phyloP scores from a whole-genome alignment of 2,888 invertebrate genomes.

The Podabrus alpinus region DNA sequence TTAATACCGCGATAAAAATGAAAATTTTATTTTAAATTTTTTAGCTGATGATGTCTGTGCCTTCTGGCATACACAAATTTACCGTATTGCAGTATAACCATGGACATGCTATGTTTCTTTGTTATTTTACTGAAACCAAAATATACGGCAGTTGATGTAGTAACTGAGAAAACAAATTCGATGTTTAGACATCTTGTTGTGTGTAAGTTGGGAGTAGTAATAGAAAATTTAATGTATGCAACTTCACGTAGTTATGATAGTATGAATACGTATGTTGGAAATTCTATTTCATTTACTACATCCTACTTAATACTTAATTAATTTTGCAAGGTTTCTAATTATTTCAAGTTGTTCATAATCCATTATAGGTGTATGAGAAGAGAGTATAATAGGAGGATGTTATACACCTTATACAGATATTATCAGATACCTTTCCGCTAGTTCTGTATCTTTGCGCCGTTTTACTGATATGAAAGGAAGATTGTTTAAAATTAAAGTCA shows the following conservation, averaged over 20 bases:
- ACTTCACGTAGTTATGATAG: neutral
- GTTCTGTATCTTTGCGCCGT: constrained; percentile 17
- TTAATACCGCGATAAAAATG: neutral
- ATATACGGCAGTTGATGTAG: neutral
- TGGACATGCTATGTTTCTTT: neutral
- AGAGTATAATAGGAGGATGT: constrained; percentile 10
- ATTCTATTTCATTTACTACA: constrained; percentile 20
- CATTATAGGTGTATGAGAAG: constrained; percentile 14
- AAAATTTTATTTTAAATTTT: neutral
- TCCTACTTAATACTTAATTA: constrained; percentile 21
- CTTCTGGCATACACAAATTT: neutral
- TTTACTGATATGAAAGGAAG: constrained; percentile 8
- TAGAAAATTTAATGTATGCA: neutral
- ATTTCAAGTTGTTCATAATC: constrained; percentile 23
- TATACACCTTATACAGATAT: constrained; percentile 26
- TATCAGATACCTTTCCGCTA: constrained; percentile 22
- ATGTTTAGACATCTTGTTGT: neutral
- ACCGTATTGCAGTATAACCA: neutral
- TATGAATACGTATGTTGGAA: constrained; percentile 18
- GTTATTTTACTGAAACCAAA: neutral
- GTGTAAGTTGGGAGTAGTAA: neutral
- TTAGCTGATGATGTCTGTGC: neutral
- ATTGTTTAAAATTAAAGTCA: constrained; percentile 14
- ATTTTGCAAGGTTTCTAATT: constrained; percentile 21
- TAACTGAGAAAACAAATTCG: neutral